phyloP scores from a whole-genome alignment of 2,797 vertebrate species.

The Vespertilio murinus region DNA sequence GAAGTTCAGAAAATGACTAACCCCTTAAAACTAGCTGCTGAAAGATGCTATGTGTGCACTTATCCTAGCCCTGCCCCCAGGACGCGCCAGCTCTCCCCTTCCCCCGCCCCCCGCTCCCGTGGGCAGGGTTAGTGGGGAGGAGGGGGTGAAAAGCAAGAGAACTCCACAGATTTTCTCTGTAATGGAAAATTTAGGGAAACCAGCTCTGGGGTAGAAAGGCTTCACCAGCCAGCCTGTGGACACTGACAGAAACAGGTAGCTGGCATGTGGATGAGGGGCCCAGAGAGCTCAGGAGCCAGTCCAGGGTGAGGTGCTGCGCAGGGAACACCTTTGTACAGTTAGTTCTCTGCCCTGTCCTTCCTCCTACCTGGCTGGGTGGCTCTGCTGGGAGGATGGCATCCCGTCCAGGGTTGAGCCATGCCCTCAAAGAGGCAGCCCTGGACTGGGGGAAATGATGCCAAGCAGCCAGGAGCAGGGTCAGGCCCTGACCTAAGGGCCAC shows the following conservation, averaged over 20 bases:
- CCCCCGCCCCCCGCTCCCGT: neutral
- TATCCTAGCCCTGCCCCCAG: neutral
- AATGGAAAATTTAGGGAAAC: constrained; percentile 22
- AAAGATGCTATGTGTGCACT: neutral
- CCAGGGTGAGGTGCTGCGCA: neutral
- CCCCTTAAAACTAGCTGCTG: constrained; percentile 35
- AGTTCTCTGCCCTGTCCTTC: neutral
- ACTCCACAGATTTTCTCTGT: neutral
- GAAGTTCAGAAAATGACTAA: constrained; percentile 27
- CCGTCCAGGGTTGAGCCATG: neutral
- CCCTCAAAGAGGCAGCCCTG: neutral
- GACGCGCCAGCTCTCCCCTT: neutral
- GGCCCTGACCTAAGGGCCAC: neutral
- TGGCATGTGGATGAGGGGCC: neutral
- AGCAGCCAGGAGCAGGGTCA: neutral
- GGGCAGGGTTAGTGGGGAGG: neutral
- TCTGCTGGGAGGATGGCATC: neutral
- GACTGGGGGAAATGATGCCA: neutral
- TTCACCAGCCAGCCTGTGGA: neutral
- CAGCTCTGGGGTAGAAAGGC: neutral
- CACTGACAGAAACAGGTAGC: neutral
- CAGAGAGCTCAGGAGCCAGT: neutral
- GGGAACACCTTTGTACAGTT: neutral
- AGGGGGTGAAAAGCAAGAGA: neutral
- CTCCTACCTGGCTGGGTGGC: neutral